Percentiles rank a stretch among this genome's conserved stretches.
Conservation (phyloP, 2,888 invertebrate species). For the Torymus tubicola region DNA sequence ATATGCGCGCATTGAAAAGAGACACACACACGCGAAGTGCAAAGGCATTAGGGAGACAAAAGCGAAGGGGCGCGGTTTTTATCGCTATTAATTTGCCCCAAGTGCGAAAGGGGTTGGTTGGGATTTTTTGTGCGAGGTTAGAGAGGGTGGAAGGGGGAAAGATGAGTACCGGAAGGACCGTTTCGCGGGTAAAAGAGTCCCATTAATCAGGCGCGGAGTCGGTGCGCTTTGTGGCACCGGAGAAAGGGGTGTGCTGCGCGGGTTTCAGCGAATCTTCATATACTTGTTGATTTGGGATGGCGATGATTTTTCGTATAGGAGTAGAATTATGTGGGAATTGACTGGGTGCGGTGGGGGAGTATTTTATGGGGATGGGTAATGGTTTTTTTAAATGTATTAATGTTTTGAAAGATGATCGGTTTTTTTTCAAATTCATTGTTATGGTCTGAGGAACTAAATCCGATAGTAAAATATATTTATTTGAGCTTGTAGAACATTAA, state of each 20-base stretch:
- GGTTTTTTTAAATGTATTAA: too few species aligned
- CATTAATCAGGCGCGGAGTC: slow-evolving; percentile 37
- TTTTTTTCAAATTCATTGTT: too few species aligned
- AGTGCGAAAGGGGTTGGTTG: not conserved
- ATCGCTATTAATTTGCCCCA: not conserved
- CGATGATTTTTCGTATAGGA: too few species aligned
- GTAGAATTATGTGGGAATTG: too few species aligned
- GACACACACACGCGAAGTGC: not conserved
- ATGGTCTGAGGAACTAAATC: too few species aligned
- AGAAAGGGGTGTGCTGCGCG: not conserved
- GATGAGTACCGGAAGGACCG: slow-evolving; percentile 22
- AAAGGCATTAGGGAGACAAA: slow-evolving; percentile 31
- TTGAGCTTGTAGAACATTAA: too few species aligned
- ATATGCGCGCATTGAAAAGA: not conserved
- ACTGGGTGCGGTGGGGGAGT: too few species aligned
- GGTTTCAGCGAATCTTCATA: slow-evolving; percentile 12
- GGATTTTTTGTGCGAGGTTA: slow-evolving; percentile 3
- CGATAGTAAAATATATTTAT: too few species aligned
- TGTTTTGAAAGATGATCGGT: too few species aligned
- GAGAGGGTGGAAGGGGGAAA: too few species aligned
- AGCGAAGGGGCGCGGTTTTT: slow-evolving; percentile 47
- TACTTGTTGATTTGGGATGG: slow-evolving; percentile 17
- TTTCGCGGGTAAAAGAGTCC: slow-evolving; percentile 14
- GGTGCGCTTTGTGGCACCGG: slow-evolving; percentile 29
- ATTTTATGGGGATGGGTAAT: too few species aligned